These are phyloP conservation scores for Daphoenositta chrysoptera DNA, from an alignment of 2,113 vertebrate genomes.

Conservation along the genomic window DNA sequence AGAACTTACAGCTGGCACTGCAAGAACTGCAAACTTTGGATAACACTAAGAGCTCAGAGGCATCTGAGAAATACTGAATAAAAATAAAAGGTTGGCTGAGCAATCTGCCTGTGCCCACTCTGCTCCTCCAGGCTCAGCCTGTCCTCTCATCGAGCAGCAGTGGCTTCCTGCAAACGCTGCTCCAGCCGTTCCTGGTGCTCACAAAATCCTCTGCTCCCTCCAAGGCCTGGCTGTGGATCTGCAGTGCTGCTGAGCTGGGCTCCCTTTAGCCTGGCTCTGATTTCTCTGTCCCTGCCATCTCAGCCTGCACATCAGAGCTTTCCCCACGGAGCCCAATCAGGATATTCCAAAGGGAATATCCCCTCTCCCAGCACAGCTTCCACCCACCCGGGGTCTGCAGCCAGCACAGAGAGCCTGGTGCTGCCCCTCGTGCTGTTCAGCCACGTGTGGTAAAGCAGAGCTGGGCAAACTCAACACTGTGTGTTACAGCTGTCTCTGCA, in stretches of 20 bases:
- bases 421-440: background rate
- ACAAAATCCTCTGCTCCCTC: background rate
- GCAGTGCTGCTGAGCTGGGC: rapidly evolving
- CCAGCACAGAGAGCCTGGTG: background rate
- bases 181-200: background rate
- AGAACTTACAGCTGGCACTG: background rate
- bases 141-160: background rate
- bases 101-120: background rate
- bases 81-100: background rate
- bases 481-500: background rate
- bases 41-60: background rate
- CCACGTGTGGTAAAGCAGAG: rapidly evolving
- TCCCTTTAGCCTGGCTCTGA: background rate
- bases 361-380: background rate
- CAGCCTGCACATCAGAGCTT: background rate
- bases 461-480: background rate
- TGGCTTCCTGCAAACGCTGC: background rate
- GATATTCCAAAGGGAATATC: background rate
- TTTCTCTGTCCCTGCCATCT: background rate
- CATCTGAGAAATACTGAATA: background rate
- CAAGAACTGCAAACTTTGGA: background rate
- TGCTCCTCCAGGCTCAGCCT: background rate
- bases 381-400: background rate
- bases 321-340: background rate
- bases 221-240: background rate